phyloP scores from a whole-genome alignment of 2,888 invertebrate genomes.

The Eupithecia exiguata region DNA sequence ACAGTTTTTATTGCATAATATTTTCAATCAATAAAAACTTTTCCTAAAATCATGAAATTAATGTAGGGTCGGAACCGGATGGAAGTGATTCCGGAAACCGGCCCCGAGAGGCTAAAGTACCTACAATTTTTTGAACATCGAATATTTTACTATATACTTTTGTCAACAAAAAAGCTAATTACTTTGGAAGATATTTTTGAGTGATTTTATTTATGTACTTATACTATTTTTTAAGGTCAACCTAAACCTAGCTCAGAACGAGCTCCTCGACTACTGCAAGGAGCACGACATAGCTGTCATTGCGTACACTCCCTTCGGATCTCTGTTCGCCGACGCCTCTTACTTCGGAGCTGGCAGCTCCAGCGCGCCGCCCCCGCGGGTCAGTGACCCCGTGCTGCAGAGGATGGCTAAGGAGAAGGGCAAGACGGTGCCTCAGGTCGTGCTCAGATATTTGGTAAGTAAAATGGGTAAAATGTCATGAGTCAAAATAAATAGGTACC shows the following conservation, averaged over 20 bases:
- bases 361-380: constrained; percentile 62
- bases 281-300: constrained; percentile 84
- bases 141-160: too few relatives aligned
- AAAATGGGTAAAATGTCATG: neutral
- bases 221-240: constrained; percentile 64
- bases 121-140: too few relatives aligned
- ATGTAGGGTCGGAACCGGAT: too few relatives aligned
- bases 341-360: constrained; percentile 38
- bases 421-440: constrained; percentile 85
- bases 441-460: constrained; percentile 85
- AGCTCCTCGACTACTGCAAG: constrained; percentile 84
- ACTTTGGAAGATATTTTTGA: too few relatives aligned
- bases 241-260: constrained; percentile 85
- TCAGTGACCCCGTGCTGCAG: constrained; percentile 76
- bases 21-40: too few relatives aligned
- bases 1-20: too few relatives aligned
- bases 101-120: too few relatives aligned
- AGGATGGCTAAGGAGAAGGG: constrained; percentile 82
- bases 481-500: too few relatives aligned
- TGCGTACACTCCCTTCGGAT: constrained; percentile 87
- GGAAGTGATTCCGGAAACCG: too few relatives aligned
- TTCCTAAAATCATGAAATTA: too few relatives aligned
- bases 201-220: too few relatives aligned
- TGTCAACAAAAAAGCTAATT: too few relatives aligned
- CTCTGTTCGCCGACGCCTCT: constrained; percentile 58